A percentile compares a stretch with the other conserved stretches of the same genome.
phyloP scores from a whole-genome alignment of 2,113 vertebrate genomes.

The human region DNA sequence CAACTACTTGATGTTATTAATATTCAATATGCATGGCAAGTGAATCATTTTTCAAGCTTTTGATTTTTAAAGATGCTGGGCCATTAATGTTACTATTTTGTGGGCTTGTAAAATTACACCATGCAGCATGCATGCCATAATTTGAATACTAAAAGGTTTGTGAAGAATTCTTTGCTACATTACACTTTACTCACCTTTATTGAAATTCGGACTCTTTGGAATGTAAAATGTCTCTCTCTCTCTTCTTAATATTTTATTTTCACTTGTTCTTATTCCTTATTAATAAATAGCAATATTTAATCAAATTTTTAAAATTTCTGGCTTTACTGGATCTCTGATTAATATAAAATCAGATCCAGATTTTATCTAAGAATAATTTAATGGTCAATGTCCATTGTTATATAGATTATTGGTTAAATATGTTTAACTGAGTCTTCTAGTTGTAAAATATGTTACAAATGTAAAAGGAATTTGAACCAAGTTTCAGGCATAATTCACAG shows the following conservation, averaged over 20 bases:
- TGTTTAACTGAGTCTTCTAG: not conserved
- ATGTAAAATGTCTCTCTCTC: constrained; percentile 53
- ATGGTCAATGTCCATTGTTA: constrained; percentile 47
- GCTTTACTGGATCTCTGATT: constrained; percentile 30
- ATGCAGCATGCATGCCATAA: constrained; percentile 42
- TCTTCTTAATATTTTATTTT: not conserved
- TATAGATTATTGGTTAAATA: constrained; percentile 11
- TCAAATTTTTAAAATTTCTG: constrained; percentile 43
- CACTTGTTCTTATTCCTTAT: constrained; percentile 22
- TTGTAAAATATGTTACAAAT: constrained; percentile 40
- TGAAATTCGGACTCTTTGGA: constrained; percentile 65
- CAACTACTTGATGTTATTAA: constrained; percentile 79
- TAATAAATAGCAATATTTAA: constrained; percentile 41
- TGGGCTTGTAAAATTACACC: constrained; percentile 65
- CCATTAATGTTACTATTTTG: constrained; percentile 74
- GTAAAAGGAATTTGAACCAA: constrained; percentile 15
- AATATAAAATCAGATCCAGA: constrained; percentile 22
- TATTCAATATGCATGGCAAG: constrained; percentile 79
- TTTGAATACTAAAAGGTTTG: constrained; percentile 69
- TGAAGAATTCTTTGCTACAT: constrained; percentile 68
- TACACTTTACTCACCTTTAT: constrained; percentile 64
- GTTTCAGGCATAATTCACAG: constrained; percentile 47
- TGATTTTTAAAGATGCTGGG: constrained; percentile 74
- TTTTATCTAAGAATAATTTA: constrained; percentile 46
- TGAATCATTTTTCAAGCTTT: constrained; percentile 80